Conservation (phyloP, 2,797 vertebrate genomes). For the Masticophis lateralis region DNA sequence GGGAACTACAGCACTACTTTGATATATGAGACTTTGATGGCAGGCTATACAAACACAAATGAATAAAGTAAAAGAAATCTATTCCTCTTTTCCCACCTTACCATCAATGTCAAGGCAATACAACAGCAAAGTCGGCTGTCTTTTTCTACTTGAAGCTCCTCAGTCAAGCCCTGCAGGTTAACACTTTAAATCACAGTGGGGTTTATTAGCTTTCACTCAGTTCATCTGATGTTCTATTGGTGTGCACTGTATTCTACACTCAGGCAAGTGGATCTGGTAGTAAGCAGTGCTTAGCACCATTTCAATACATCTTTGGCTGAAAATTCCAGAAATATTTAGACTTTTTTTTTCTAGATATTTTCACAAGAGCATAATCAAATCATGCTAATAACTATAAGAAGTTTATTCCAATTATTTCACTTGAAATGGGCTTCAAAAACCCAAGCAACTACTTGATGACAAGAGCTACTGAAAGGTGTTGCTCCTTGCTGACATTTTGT, state of each 20-base stretch:
- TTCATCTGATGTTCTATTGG: slow-evolving; percentile 4
- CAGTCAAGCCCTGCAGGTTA: slow-evolving; percentile 17
- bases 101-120: slow-evolving; percentile 14
- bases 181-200: slow-evolving; percentile 26
- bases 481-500: neutral
- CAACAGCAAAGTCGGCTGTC: slow-evolving; percentile 15
- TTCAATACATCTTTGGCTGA: slow-evolving; percentile 11
- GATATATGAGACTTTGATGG: slow-evolving; percentile 31
- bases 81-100: neutral
- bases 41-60: slow-evolving; percentile 26
- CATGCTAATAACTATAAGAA: neutral
- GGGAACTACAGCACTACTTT: slow-evolving; percentile 28
- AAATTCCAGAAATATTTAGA: neutral
- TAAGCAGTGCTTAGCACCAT: neutral
- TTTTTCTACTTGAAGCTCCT: slow-evolving; percentile 19
- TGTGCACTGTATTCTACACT: slow-evolving; percentile 1
- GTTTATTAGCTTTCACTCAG: slow-evolving; percentile 27
- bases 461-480: neutral
- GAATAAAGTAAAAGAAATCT: slow-evolving; percentile 22
- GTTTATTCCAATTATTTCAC: neutral
- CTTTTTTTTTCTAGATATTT: neutral
- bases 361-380: neutral
- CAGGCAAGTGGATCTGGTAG: slow-evolving; percentile 11
- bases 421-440: neutral
- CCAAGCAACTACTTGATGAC: neutral